These are phyloP conservation scores for Nipponia nippon DNA, from an alignment of 2,113 vertebrate genomes.

Conservation along the genomic window DNA sequence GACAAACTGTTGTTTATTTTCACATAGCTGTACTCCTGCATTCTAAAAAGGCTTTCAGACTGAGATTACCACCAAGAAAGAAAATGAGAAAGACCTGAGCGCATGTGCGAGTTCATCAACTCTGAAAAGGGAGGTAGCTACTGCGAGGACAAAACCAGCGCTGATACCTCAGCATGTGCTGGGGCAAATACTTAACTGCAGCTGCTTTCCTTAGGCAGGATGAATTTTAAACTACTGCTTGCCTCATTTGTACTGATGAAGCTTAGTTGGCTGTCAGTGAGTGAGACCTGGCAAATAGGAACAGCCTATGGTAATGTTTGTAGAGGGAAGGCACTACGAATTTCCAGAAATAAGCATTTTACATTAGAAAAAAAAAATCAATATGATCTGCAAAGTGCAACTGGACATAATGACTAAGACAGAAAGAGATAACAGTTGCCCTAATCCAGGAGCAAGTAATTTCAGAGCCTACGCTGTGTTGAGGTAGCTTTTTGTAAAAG, in stretches of 20 bases:
- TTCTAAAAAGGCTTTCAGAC: not conserved
- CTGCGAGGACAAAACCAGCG: not conserved
- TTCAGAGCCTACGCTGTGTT: not conserved
- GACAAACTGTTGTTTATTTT: not conserved
- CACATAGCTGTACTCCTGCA: not conserved
- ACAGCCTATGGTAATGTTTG: not conserved
- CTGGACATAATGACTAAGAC: not conserved
- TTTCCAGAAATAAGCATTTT: not conserved
- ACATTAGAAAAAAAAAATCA: too few species aligned
- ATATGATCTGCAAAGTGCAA: not conserved
- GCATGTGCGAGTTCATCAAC: not conserved
- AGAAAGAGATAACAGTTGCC: not conserved
- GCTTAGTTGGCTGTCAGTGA: not conserved
- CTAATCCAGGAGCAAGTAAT: not conserved
- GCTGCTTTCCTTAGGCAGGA: not conserved
- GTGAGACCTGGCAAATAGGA: not conserved
- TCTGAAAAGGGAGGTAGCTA: not conserved
- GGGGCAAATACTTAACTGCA: not conserved
- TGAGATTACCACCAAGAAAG: not conserved
- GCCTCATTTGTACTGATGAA: not conserved
- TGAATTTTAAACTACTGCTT: not conserved
- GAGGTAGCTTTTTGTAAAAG: not conserved
- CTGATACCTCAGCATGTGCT: not conserved
- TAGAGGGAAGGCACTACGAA: not conserved
- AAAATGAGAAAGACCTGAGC: not conserved